Base-by-base conservation (phyloP, 2,888 invertebrate genomes). In the Dasysyrphus albostriatus region DNA sequence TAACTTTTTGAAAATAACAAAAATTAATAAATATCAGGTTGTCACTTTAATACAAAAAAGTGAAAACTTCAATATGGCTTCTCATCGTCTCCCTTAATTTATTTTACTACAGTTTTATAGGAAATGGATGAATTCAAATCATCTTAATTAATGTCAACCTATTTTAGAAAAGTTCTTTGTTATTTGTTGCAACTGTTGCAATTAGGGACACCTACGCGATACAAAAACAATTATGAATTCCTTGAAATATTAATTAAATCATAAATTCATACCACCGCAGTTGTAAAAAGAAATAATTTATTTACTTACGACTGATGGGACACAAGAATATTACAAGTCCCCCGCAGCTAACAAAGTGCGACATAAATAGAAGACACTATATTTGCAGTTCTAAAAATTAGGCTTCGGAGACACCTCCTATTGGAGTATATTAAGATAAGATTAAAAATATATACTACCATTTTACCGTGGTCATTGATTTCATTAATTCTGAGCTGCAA, bases 161-260 rank as follows among this genome's bases (percentile, higher is more conserved):
- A 32, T 34, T 56, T 56, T 4, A 1, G 8, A 58, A 34, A 37
- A 16, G 0, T 34, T 14, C 56, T 56, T 58, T 59, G 14, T 14
- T 7, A 37, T 12, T 19, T 12, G 12, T 12, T 5, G 19, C 19
- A 39, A 59, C 16, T 39, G 10, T 24, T 19, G 39, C 59, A 61
- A 61, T 54, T 54, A 24, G 2, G 24, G 1, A 77, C 72, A 59
- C 76, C 76, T 72, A 65, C 76, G 37, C 44, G 9, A 5, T 32
- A 10, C 74, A 44, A 34, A 47, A 63, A 63, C 37, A 67, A 75
- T 83, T 49, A 51, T 78, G 47, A 74, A 70, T 78, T 74, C 73
- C 69, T 14, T 39, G 56, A 77, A 73, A 77, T 69, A 69, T 82
- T 87, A 87, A 87, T 87, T 82, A 87, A 87, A 87, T 70, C 74